These are phyloP conservation scores for Drosophila takahashii DNA, from an alignment of 1,140 invertebrate genomes.

Conservation along the genomic window DNA sequence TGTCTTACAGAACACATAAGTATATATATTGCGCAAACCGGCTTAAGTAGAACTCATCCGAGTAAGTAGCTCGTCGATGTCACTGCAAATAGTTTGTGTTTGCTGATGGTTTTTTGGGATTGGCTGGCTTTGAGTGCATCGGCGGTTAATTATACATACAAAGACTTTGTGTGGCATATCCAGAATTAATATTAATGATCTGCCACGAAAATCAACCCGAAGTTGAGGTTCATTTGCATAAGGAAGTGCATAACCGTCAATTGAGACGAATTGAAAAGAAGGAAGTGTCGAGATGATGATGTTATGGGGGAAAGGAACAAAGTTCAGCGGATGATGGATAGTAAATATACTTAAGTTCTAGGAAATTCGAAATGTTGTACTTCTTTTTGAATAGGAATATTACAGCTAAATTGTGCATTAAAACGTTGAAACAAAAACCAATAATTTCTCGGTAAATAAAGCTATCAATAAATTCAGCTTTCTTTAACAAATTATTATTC, in stretches of 20 bases:
- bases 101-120: constrained; percentile 16
- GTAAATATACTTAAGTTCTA: not conserved
- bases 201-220: constrained; percentile 12
- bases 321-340: constrained; percentile 3
- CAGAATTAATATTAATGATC: constrained; percentile 66
- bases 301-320: not conserved
- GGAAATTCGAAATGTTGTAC: too few species aligned
- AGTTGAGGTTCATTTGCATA: constrained; percentile 43
- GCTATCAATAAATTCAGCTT: not conserved
- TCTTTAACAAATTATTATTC: constrained; percentile 9
- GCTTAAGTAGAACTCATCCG: constrained; percentile 51
- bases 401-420: too few species aligned
- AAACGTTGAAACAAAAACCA: not conserved
- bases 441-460: not conserved
- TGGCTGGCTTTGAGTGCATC: constrained; percentile 23
- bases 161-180: constrained; percentile 36
- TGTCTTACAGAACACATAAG: constrained; percentile 27
- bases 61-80: constrained; percentile 33
- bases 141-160: constrained; percentile 39
- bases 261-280: constrained; percentile 24
- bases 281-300: constrained; percentile 12
- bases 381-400: too few species aligned
- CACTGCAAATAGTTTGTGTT: constrained; percentile 11
- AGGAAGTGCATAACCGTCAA: constrained; percentile 44
- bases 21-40: constrained; percentile 58